A percentile compares a stretch with the other conserved stretches of the same genome.
phyloP scores from a whole-genome alignment of 2,888 invertebrate species.

The Clostera curtula region DNA sequence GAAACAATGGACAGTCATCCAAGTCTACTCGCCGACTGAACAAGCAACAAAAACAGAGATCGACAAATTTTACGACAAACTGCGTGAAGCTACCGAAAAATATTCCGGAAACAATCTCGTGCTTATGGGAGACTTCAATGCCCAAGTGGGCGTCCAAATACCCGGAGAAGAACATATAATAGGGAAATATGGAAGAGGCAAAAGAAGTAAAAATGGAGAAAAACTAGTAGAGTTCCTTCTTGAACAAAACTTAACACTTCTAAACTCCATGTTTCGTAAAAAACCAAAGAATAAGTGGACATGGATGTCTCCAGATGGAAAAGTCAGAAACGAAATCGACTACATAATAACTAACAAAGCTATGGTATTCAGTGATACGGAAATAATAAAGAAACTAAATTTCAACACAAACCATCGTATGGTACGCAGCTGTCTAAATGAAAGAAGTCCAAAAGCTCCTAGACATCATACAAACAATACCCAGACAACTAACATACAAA shows the following conservation, averaged over 20 bases:
- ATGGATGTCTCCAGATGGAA: too few species aligned
- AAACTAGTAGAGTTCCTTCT: conserved; percentile 6
- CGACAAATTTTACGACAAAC: neutral
- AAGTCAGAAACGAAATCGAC: too few species aligned
- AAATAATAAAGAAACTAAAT: conserved; percentile 5
- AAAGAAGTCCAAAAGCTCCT: neutral
- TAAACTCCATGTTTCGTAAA: conserved; percentile 3
- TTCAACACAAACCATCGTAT: conserved; percentile 7
- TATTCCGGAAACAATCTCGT: conserved; percentile 1
- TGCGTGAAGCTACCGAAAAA: neutral
- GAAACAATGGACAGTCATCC: conserved; percentile 1
- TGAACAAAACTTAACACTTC: conserved; percentile 8
- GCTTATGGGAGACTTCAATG: too few species aligned
- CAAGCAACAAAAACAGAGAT: neutral
- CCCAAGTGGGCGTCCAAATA: too few species aligned
- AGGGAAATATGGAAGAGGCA: conserved; percentile 1
- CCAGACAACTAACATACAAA: neutral
- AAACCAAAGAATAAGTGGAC: conserved; percentile 10
- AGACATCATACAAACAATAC: neutral
- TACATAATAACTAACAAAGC: conserved; percentile 5
- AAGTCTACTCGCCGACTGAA: conserved; percentile 4
- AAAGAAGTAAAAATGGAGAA: conserved; percentile 5
- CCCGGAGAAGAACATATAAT: too few species aligned
- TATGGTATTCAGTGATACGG: conserved; percentile 3
- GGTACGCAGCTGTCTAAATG: too few species aligned